Evolutionary conservation across 2,797 vertebrate genomes (phyloP).

Genomic region (Chrysocyon brachyurus): DNA sequence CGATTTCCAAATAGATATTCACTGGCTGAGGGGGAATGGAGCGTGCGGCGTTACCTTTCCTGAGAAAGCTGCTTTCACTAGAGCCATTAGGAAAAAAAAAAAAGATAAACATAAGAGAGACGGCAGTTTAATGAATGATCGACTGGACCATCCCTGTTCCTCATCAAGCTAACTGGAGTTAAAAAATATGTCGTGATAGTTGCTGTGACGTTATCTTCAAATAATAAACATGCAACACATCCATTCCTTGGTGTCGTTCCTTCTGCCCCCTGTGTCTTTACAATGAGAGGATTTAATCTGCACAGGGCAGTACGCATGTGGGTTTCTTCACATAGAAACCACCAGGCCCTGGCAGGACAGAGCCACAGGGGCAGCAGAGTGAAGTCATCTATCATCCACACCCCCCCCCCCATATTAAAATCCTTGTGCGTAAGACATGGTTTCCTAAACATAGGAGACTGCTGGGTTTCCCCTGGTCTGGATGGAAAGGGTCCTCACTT

Average conservation of each 20-base stretch:
- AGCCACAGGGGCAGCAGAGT: background rate
- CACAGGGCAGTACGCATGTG: background rate
- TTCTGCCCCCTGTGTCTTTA: background rate
- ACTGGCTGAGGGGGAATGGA: constrained; percentile 11
- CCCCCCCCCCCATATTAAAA: background rate
- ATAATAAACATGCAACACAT: background rate
- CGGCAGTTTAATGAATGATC: constrained; percentile 65
- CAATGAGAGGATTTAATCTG: background rate
- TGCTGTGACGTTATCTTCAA: constrained; percentile 40
- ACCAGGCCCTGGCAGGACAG: background rate
- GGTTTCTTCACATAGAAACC: background rate
- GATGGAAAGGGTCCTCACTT: background rate
- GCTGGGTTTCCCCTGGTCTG: background rate
- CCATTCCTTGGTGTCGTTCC: background rate
- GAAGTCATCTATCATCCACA: background rate
- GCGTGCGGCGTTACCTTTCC: constrained; percentile 66
- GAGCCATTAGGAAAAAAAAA: background rate
- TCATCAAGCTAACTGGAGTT: constrained; percentile 69
- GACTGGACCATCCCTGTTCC: constrained; percentile 81
- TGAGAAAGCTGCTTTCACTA: constrained; percentile 69
- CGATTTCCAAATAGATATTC: constrained; percentile 62
- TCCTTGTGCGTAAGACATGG: background rate
- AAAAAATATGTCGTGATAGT: constrained; percentile 70
- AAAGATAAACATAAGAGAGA: constrained; percentile 62
- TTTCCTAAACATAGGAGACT: background rate